Evolutionary conservation across 2,113 vertebrate species (phyloP).

Genomic region (Cinclus cinclus): DNA sequence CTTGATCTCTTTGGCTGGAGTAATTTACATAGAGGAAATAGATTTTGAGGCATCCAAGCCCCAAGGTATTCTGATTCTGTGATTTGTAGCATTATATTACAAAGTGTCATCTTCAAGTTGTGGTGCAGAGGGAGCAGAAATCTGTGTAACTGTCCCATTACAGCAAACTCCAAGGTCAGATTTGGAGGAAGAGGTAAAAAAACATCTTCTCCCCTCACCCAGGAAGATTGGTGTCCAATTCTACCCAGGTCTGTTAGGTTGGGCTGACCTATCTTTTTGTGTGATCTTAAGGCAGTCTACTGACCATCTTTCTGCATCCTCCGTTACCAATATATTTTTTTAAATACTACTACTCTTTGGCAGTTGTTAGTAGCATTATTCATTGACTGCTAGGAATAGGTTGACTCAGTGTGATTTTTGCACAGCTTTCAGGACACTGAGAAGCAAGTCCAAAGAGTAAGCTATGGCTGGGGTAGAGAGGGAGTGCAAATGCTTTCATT

Average conservation of each 20-base stretch:
- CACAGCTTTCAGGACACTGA: neutral
- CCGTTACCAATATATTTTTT: neutral
- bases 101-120: neutral
- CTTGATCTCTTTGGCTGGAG: neutral
- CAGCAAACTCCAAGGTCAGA: neutral
- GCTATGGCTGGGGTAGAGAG: accelerated
- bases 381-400: neutral
- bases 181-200: too few relatives aligned
- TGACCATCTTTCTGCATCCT: neutral
- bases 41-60: neutral
- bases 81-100: neutral
- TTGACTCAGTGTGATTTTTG: neutral
- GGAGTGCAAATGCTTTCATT: neutral
- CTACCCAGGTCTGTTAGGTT: neutral
- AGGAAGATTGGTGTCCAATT: accelerated
- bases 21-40: accelerated
- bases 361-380: neutral
- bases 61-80: neutral
- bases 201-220: neutral
- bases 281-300: neutral
- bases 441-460: neutral
- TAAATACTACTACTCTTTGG: neutral
- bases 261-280: neutral
- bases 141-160: neutral
- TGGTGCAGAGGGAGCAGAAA: neutral